Evolutionary conservation across 2,113 vertebrate species (phyloP).

Genomic region (Ranitomeya imitator): DNA sequence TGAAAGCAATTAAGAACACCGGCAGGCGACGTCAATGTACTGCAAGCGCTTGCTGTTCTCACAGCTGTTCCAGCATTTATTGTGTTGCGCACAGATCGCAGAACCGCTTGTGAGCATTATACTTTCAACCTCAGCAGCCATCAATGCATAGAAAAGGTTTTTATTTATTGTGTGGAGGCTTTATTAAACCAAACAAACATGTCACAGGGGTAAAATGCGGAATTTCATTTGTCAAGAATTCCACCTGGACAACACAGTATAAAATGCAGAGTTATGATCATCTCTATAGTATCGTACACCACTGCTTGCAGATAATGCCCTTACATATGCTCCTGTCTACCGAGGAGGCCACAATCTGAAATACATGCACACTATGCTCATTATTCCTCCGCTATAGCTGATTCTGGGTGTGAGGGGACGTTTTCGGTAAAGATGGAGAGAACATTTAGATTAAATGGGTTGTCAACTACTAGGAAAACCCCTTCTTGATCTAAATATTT

Average conservation of each 20-base stretch:
- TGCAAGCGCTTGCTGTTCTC: constrained; percentile 30
- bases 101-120: not conserved
- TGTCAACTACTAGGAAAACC: too few relatives aligned
- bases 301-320: not conserved
- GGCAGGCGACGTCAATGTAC: constrained; percentile 32
- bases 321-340: not conserved
- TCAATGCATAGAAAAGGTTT: too few relatives aligned
- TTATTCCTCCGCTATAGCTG: not conserved
- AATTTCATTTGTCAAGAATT: not conserved
- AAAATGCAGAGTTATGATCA: not conserved
- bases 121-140: constrained; percentile 12
- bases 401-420: not conserved
- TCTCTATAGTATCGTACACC: not conserved
- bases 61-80: constrained; percentile 25
- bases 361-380: not conserved
- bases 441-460: too few relatives aligned
- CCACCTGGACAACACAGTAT: not conserved
- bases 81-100: constrained; percentile 5
- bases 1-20: not conserved
- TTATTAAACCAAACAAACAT: constrained; percentile 1
- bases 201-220: not conserved
- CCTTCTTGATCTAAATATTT: too few relatives aligned
- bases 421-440: too few relatives aligned
- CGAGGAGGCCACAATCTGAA: not conserved
- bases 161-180: not conserved